Percentiles rank a stretch among this genome's conserved stretches.
Conservation (phyloP, 2,113 vertebrate genomes). For the Lethenteron camtschaticum region DNA sequence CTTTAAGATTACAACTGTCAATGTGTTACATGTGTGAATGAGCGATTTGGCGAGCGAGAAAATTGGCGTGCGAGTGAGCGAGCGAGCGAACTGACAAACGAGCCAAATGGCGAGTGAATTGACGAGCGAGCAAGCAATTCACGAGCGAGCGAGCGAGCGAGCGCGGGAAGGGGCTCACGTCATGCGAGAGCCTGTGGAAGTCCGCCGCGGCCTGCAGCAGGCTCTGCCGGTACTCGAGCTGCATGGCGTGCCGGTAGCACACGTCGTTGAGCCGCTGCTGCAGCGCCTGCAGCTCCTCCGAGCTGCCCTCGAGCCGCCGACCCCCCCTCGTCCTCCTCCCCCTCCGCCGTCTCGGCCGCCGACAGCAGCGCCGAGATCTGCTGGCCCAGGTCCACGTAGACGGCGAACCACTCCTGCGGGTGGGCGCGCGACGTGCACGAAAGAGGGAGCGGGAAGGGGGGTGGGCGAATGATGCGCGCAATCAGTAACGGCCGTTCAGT, state of each 20-base stretch:
- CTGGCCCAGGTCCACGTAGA: slow-evolving; percentile 95
- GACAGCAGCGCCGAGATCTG: slow-evolving; percentile 77
- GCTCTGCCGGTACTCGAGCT: slow-evolving; percentile 79
- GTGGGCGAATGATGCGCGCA: too few relatives aligned
- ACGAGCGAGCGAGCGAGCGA: slow-evolving; percentile 9
- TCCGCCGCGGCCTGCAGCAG: slow-evolving; percentile 69
- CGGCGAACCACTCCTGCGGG: slow-evolving; percentile 86
- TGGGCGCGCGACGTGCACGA: not conserved
- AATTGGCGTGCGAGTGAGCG: too few relatives aligned
- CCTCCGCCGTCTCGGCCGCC: slow-evolving; percentile 29
- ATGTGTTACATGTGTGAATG: too few relatives aligned
- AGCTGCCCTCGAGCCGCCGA: slow-evolving; percentile 40
- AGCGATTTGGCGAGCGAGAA: too few relatives aligned
- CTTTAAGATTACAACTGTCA: too few relatives aligned
- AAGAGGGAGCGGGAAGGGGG: not conserved
- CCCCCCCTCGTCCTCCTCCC: too few relatives aligned
- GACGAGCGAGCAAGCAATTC: slow-evolving; percentile 7
- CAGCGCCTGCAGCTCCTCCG: slow-evolving; percentile 58
- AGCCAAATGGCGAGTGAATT: too few relatives aligned
- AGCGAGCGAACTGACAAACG: too few relatives aligned
- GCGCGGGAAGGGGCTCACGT: slow-evolving; percentile 33
- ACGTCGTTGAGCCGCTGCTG: slow-evolving; percentile 96
- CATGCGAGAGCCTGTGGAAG: slow-evolving; percentile 77
- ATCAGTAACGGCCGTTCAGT: too few relatives aligned
- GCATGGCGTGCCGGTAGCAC: slow-evolving; percentile 85